Conservation (phyloP, 2,888 invertebrate species). For the Asteroscopus sphinx region DNA sequence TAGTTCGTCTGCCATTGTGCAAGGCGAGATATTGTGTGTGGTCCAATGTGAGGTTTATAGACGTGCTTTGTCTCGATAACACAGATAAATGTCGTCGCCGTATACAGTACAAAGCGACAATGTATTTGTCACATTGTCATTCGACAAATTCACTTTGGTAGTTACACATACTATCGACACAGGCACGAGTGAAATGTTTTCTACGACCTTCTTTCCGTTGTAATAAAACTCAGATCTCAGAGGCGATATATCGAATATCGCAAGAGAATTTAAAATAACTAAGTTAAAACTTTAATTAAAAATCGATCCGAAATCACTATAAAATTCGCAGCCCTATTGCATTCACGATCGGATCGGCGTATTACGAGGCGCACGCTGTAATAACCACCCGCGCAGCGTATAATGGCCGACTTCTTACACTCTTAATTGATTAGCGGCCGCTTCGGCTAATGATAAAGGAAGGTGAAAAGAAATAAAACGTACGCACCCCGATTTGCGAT, state of each 20-base stretch:
- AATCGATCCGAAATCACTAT: slow-evolving; percentile 82
- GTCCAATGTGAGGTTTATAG: slow-evolving; percentile 88
- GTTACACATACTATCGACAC: slow-evolving; percentile 68
- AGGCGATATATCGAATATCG: slow-evolving; percentile 37
- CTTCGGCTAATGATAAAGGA: slow-evolving; percentile 89
- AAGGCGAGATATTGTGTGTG: slow-evolving; percentile 87
- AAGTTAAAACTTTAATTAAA: slow-evolving; percentile 80
- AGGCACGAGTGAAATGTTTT: slow-evolving; percentile 62
- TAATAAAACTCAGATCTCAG: slow-evolving; percentile 36
- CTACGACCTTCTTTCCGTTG: slow-evolving; percentile 57
- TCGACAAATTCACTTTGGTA: slow-evolving; percentile 82
- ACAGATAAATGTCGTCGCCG: slow-evolving; percentile 88
- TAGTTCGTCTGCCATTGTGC: slow-evolving; percentile 83
- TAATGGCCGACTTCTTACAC: slow-evolving; percentile 89
- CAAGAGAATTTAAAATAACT: slow-evolving; percentile 67
- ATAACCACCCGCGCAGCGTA: slow-evolving; percentile 87
- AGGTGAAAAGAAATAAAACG: slow-evolving; percentile 89
- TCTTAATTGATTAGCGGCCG: slow-evolving; percentile 91
- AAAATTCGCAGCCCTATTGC: slow-evolving; percentile 88
- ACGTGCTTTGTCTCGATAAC: slow-evolving; percentile 88
- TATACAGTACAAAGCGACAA: slow-evolving; percentile 85
- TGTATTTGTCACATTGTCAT: slow-evolving; percentile 83
- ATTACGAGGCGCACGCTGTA: slow-evolving; percentile 86
- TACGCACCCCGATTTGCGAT: slow-evolving; percentile 84
- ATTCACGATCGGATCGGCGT: slow-evolving; percentile 88